Conservation (phyloP, 2,888 invertebrate genomes). For the Epirrhoe alternata region DNA sequence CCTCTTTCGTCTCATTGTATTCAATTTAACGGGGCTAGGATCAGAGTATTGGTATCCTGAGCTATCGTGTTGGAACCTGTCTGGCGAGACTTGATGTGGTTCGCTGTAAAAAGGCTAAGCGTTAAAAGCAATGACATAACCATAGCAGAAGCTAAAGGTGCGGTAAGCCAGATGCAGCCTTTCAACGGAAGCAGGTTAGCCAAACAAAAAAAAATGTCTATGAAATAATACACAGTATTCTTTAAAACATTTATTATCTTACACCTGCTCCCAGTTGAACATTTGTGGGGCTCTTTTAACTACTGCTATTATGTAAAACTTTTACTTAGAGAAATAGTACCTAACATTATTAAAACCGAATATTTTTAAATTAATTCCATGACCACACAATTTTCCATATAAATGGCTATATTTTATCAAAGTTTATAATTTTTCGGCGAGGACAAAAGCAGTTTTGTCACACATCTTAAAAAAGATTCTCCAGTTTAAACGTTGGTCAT, state of each 20-base stretch:
- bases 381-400: background rate
- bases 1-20: constrained; percentile 54
- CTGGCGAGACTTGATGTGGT: constrained; percentile 49
- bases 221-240: constrained; percentile 38
- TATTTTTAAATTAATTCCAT: background rate
- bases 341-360: background rate
- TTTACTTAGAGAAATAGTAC: background rate
- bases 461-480: background rate
- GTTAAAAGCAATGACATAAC: constrained; percentile 41
- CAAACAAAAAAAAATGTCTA: constrained; percentile 26
- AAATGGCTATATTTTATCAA: background rate
- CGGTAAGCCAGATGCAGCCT: constrained; percentile 49
- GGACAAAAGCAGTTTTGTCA: background rate
- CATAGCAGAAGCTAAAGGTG: constrained; percentile 54
- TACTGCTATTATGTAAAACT: constrained; percentile 21
- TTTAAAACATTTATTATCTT: constrained; percentile 39
- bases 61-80: constrained; percentile 58
- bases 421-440: background rate
- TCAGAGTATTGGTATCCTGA: constrained; percentile 74
- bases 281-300: constrained; percentile 34
- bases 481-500: too few relatives aligned
- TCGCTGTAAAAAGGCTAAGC: constrained; percentile 57
- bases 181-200: constrained; percentile 75
- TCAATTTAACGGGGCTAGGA: constrained; percentile 53
- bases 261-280: constrained; percentile 48